phyloP scores from a whole-genome alignment of 2,797 vertebrate species.

The Naso thynnoides region DNA sequence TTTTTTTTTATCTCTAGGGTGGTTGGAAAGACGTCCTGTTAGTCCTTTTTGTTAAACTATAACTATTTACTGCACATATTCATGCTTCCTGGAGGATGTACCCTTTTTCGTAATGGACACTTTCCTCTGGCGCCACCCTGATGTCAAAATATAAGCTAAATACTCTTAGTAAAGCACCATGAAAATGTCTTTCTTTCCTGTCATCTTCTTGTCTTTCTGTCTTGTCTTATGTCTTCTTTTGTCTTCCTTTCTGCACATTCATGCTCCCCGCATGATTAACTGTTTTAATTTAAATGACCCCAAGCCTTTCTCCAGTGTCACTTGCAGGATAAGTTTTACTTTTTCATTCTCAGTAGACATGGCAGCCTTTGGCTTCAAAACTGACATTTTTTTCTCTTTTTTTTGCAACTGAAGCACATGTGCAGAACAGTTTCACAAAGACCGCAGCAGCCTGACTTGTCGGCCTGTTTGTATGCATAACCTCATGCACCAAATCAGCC shows the following conservation, averaged over 20 bases:
- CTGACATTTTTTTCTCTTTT: too few relatives aligned
- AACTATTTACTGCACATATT: background rate
- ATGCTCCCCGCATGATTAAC: slow-evolving; percentile 1
- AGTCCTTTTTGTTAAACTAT: too few relatives aligned
- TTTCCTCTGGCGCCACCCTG: background rate
- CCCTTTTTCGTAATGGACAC: background rate
- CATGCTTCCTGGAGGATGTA: background rate
- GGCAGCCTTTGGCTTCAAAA: background rate
- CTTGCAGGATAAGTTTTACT: background rate
- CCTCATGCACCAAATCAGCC: slow-evolving; percentile 24
- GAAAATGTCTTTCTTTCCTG: too few relatives aligned
- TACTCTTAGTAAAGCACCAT: background rate
- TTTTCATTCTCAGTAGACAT: background rate
- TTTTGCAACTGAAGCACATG: too few relatives aligned
- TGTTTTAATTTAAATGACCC: background rate
- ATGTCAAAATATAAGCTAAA: background rate
- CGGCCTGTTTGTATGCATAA: slow-evolving; percentile 19
- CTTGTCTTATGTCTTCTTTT: too few relatives aligned
- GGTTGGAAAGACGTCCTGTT: too few relatives aligned
- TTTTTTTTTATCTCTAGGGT: too few relatives aligned
- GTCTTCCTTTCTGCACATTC: background rate
- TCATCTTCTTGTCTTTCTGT: too few relatives aligned
- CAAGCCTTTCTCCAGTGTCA: background rate
- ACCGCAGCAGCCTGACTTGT: too few relatives aligned
- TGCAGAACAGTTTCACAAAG: too few relatives aligned